These are phyloP conservation scores for Dicranocentrus wangi DNA, from an alignment of 2,888 invertebrate species.

Conservation along the genomic window DNA sequence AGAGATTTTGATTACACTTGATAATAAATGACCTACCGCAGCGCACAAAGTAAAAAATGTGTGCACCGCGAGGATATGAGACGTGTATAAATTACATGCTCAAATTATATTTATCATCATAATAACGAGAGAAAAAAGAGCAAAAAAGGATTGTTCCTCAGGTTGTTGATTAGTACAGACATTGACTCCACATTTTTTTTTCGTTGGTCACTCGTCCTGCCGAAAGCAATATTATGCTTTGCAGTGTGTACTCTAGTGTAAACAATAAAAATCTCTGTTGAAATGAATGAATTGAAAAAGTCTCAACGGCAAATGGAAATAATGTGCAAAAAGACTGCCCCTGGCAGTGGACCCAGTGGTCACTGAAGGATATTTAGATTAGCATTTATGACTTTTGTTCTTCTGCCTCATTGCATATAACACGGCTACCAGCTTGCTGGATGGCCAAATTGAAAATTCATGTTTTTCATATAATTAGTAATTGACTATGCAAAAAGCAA, in stretches of 20 bases:
- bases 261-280: too few species aligned
- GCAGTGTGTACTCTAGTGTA: neutral
- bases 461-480: slow-evolving; percentile 32
- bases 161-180: neutral
- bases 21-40: slow-evolving; percentile 60
- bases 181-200: slow-evolving; percentile 5
- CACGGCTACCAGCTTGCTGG: too few species aligned
- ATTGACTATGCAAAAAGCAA: neutral
- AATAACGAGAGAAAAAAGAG: slow-evolving; percentile 32
- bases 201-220: slow-evolving; percentile 25
- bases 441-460: slow-evolving; percentile 46
- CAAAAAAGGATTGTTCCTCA: slow-evolving; percentile 19
- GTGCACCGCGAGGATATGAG: slow-evolving; percentile 10
- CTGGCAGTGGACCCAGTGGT: slow-evolving; percentile 33
- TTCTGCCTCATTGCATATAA: too few species aligned
- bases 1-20: slow-evolving; percentile 51
- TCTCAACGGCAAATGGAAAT: too few species aligned
- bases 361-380: slow-evolving; percentile 6
- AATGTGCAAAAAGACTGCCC: slow-evolving; percentile 2
- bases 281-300: slow-evolving; percentile 17
- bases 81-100: slow-evolving; percentile 27
- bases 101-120: slow-evolving; percentile 33
- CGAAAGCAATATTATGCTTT: slow-evolving; percentile 40
- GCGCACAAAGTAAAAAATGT: slow-evolving; percentile 16
- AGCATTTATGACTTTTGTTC: neutral